Base-by-base conservation (phyloP, 2,113 vertebrate genomes). In the Gallinago paraguaiae region DNA sequence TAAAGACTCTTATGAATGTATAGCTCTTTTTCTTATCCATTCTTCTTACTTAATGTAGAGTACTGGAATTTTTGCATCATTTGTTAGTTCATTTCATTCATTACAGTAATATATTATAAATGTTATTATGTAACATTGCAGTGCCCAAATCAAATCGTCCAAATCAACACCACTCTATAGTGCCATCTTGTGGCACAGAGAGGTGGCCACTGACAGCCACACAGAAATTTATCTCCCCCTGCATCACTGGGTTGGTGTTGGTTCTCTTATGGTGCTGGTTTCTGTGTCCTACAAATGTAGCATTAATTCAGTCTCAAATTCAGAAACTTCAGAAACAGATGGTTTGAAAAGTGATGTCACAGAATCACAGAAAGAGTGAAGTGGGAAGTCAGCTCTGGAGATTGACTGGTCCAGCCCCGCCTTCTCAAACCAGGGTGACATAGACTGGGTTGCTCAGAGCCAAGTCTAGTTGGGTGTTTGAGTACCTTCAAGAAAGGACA, bases 151-250 rank as follows among this genome's bases (percentile, higher is more conserved):
- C 78, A 56, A 82, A 39, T 39, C 39, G 39, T 25, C 20, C 25
- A 69, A 65, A 27, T 18, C 71, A 85, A 64, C 76, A 41, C 76
- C 96, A 82, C 93, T 97, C 81, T 81, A 43, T 57, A 84, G 60
- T 92, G 92, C 63, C 96, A 95, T 90, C 96, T 91, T 79, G 78
- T 96, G 93, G 72, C 84, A 81, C 19, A 65, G 24, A 15, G 7
- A 56, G 6, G 61, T 77, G 64, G 50, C n/a, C 23, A 53, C 28
- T 13, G 23, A 43, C 7, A 68, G 27, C 13, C 24, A 11, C 22
- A 17, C 46, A 35, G 33, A 25, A 12, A 16, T 43, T 51, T 16
- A 24, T 20, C 4, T 48, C 15, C 20, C 22, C 30, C 6, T 16
- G 35, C 13, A 59, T 17, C 11, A 6, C 33, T 43, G 25, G 10